These are phyloP conservation scores for Oenanthe melanoleuca DNA, from an alignment of 2,113 vertebrate genomes.

Conservation along the genomic window DNA sequence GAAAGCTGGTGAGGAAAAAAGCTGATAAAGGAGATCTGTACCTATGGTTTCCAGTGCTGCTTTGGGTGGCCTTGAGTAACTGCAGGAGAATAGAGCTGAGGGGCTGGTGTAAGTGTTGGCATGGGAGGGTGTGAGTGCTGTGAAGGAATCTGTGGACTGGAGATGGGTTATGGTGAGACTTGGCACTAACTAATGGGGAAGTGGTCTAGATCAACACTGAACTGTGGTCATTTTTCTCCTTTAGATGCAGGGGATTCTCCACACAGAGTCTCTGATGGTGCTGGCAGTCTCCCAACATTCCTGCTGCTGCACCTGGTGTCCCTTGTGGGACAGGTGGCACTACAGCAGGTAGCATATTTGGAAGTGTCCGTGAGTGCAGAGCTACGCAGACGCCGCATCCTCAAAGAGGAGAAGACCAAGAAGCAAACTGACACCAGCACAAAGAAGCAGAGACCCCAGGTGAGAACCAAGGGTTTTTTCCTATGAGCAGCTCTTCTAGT, in stretches of 20 bases:
- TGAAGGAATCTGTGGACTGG: background rate
- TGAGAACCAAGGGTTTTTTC: background rate
- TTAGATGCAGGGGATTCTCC: slow-evolving; percentile 16
- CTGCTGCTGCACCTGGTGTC: slow-evolving; percentile 87
- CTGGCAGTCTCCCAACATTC: slow-evolving; percentile 59
- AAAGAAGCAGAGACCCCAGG: slow-evolving; percentile 54
- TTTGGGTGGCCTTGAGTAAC: background rate
- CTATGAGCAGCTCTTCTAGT: background rate
- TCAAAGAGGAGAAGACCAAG: slow-evolving; percentile 76
- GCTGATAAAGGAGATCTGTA: background rate
- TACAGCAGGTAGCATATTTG: slow-evolving; percentile 91
- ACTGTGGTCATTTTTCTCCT: background rate
- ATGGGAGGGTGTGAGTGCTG: fast-evolving
- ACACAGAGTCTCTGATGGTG: background rate
- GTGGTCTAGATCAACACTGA: background rate
- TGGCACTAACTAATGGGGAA: background rate
- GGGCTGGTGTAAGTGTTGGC: slow-evolving; percentile 26
- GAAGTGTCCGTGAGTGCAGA: slow-evolving; percentile 89
- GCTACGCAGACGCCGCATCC: slow-evolving; percentile 85
- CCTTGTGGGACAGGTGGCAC: slow-evolving; percentile 89
- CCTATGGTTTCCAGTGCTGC: background rate
- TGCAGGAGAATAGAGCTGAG: background rate
- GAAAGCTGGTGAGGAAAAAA: slow-evolving; percentile 38
- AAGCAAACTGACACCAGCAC: background rate
- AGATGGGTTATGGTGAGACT: background rate